Conservation (phyloP, 2,113 vertebrate species). For the Solea senegalensis region DNA sequence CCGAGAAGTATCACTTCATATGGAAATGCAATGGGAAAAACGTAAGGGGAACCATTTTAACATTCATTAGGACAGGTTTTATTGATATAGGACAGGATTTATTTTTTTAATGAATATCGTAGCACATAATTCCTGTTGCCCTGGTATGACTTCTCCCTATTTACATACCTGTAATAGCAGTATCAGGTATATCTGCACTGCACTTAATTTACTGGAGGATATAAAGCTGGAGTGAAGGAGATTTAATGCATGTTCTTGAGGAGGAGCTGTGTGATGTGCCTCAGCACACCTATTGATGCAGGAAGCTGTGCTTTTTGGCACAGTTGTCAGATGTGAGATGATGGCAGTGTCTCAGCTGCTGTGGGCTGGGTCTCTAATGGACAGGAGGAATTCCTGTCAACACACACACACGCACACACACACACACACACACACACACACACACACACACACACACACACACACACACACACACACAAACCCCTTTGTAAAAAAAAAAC, state of each 20-base stretch:
- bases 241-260: slow-evolving; percentile 9
- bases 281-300: slow-evolving; percentile 40
- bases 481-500: not conserved
- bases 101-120: too few relatives aligned
- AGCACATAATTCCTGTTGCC: too few relatives aligned
- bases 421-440: slow-evolving; percentile 47
- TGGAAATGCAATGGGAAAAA: too few relatives aligned
- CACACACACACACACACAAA: slow-evolving; percentile 59
- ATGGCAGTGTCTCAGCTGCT: slow-evolving; percentile 88
- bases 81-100: too few relatives aligned
- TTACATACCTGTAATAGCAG: too few relatives aligned
- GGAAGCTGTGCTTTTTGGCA: slow-evolving; percentile 50
- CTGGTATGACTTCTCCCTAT: too few relatives aligned
- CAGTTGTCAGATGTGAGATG: slow-evolving; percentile 86
- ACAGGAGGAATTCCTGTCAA: slow-evolving; percentile 65
- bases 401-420: slow-evolving; percentile 68
- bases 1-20: too few relatives aligned
- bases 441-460: slow-evolving; percentile 69
- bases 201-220: too few relatives aligned
- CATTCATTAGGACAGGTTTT: too few relatives aligned
- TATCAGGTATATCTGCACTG: too few relatives aligned
- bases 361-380: slow-evolving; percentile 80
- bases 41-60: too few relatives aligned
- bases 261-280: slow-evolving; percentile 44
- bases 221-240: not conserved